Evolutionary conservation across 2,888 invertebrate species (phyloP).

Genomic region (Tachina fera): DNA sequence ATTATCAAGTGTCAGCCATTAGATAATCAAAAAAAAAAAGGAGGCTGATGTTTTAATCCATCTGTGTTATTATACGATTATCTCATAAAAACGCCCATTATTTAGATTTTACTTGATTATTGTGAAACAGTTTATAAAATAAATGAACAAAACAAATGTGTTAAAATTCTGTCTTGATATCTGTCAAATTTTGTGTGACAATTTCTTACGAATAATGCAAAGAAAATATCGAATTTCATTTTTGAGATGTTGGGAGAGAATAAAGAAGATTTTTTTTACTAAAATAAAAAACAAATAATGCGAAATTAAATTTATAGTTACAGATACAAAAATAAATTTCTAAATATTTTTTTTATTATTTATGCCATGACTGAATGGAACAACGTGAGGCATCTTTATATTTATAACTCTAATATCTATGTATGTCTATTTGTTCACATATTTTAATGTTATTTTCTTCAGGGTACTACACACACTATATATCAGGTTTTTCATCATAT

Average conservation of each 20-base stretch:
- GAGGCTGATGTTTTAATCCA: conserved; percentile 12
- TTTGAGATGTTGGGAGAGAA: conserved; percentile 3
- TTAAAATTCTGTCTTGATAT: conserved; percentile 39
- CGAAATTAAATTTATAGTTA: too few relatives aligned
- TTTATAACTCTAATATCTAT: too few relatives aligned
- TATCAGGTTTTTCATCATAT: too few relatives aligned
- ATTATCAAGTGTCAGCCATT: conserved; percentile 49
- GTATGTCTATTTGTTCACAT: too few relatives aligned
- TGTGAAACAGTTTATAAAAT: conserved; percentile 30
- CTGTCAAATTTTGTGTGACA: conserved; percentile 34
- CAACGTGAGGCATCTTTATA: too few relatives aligned
- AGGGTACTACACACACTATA: too few relatives aligned
- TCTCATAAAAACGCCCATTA: conserved; percentile 29
- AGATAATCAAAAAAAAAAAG: conserved; percentile 27
- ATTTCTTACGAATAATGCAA: conserved; percentile 6
- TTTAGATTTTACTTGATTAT: not conserved
- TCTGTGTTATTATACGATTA: conserved; percentile 36
- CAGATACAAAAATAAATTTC: too few relatives aligned
- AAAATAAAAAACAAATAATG: too few relatives aligned
- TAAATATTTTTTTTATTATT: too few relatives aligned
- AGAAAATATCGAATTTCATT: conserved; percentile 54
- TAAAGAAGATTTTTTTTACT: not conserved
- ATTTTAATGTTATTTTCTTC: too few relatives aligned
- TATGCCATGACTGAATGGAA: too few relatives aligned
- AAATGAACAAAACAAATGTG: conserved; percentile 13